Evolutionary conservation across 2,888 invertebrate genomes (phyloP).

Genomic region (Drosophila monieri): DNA sequence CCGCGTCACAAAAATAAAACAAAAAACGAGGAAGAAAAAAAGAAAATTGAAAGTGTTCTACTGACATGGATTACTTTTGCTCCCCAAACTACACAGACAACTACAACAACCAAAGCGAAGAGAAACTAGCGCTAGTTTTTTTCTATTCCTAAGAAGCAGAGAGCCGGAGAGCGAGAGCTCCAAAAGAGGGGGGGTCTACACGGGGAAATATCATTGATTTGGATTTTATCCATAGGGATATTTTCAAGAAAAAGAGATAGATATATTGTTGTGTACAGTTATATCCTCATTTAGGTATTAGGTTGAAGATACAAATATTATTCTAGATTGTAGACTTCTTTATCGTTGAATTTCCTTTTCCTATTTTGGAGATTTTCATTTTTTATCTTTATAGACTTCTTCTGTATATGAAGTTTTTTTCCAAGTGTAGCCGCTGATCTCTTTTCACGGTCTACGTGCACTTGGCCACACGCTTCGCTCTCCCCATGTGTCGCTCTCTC

Average conservation of each 20-base stretch:
- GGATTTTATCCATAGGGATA: not conserved
- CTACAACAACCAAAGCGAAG: conserved; percentile 43
- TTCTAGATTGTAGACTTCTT: too few relatives aligned
- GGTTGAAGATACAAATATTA: too few relatives aligned
- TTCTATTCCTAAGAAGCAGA: conserved; percentile 49
- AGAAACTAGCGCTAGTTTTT: conserved; percentile 76
- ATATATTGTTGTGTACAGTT: too few relatives aligned
- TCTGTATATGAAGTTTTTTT: not conserved
- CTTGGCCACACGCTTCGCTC: conserved; percentile 50
- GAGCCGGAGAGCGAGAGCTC: conserved; percentile 43
- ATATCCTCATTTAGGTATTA: too few relatives aligned
- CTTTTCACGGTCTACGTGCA: conserved; percentile 61
- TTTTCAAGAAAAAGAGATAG: not conserved
- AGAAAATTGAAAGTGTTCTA: conserved; percentile 82
- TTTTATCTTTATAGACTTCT: not conserved
- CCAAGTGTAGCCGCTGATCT: conserved; percentile 16
- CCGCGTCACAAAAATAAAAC: conserved; percentile 33
- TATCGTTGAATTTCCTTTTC: not conserved
- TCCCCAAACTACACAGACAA: conserved; percentile 40
- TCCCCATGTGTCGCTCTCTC: conserved; percentile 15
- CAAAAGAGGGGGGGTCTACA: conserved; percentile 71
- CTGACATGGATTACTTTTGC: conserved; percentile 82
- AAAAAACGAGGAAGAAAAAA: conserved; percentile 34
- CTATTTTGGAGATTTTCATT: not conserved
- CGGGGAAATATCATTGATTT: conserved; percentile 11